These are phyloP conservation scores for Falcunculus frontatus DNA, from an alignment of 2,113 vertebrate species.

Conservation along the genomic window DNA sequence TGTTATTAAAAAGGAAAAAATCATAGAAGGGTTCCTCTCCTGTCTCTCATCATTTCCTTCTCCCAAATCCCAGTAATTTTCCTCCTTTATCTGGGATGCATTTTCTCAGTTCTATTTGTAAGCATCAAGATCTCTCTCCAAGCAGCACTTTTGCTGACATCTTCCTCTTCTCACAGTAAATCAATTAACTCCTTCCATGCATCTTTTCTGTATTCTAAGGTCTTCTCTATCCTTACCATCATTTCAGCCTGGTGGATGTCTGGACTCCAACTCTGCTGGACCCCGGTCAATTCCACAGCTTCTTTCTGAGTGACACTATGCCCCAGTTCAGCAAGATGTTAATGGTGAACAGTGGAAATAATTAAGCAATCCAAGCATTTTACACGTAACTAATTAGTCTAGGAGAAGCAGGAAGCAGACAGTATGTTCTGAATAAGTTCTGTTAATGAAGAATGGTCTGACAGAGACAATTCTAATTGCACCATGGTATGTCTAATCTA, in stretches of 20 bases:
- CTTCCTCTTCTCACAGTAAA: background rate
- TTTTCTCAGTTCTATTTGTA: background rate
- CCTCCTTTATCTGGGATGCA: background rate
- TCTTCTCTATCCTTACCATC: background rate
- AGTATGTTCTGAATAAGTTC: conserved; percentile 1
- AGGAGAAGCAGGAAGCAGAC: conserved; percentile 1
- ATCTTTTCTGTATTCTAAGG: background rate
- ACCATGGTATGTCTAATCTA: conserved; percentile 24
- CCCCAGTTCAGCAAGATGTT: background rate
- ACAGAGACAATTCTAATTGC: conserved; percentile 21
- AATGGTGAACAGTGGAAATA: background rate
- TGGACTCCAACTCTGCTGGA: background rate
- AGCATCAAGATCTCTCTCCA: background rate
- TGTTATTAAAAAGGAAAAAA: background rate
- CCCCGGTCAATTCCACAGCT: background rate
- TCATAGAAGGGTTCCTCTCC: background rate
- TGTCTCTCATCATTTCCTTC: background rate
- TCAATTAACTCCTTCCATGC: background rate
- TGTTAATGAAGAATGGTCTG: conserved; percentile 46
- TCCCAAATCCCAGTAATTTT: background rate
- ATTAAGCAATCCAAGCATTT: conserved; percentile 13
- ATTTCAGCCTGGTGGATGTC: background rate
- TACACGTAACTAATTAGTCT: background rate
- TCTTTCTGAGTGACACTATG: background rate
- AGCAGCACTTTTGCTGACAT: background rate